Evolutionary conservation across 2,113 vertebrate species (phyloP).

Genomic region (Micronycteris hirsuta): DNA sequence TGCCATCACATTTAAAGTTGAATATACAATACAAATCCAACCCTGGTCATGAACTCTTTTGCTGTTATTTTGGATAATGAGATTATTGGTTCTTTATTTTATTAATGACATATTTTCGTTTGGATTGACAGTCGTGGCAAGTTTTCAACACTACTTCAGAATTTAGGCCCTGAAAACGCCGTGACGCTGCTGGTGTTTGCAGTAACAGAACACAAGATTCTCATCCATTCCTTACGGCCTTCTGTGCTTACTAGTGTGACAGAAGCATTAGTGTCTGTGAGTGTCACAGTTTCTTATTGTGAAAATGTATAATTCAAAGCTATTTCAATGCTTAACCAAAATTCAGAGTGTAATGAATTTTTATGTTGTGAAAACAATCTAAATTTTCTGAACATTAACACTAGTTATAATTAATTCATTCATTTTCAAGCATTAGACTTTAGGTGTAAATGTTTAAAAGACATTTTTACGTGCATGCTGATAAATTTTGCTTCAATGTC

Average conservation of each 20-base stretch:
- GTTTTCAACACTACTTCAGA: slow-evolving; percentile 95
- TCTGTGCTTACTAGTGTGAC: slow-evolving; percentile 98
- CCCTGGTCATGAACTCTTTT: not conserved
- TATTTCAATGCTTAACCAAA: slow-evolving; percentile 33
- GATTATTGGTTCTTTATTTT: not conserved
- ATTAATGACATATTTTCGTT: slow-evolving; percentile 42
- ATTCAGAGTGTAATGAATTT: slow-evolving; percentile 26
- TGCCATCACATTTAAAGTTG: slow-evolving; percentile 3
- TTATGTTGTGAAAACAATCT: slow-evolving; percentile 13
- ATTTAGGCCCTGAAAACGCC: slow-evolving; percentile 96
- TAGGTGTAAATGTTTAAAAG: slow-evolving; percentile 27
- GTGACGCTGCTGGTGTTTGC: slow-evolving; percentile 94
- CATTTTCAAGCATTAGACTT: not conserved
- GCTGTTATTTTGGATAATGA: not conserved
- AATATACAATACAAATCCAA: slow-evolving; percentile 5
- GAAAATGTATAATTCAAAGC: not conserved
- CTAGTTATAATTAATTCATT: slow-evolving; percentile 22
- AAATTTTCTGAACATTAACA: slow-evolving; percentile 22
- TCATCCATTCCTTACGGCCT: slow-evolving; percentile 96
- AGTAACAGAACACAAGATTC: slow-evolving; percentile 98
- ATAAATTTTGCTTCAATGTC: slow-evolving; percentile 5
- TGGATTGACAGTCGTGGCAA: slow-evolving; percentile 88
- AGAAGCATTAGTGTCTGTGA: slow-evolving; percentile 97
- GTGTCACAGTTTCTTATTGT: slow-evolving; percentile 66
- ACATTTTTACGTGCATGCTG: slow-evolving; percentile 16